Percentiles rank a stretch among this genome's conserved stretches.
Evolutionary conservation across 2,888 invertebrate genomes (phyloP).

Genomic region (Spodoptera picta): DNA sequence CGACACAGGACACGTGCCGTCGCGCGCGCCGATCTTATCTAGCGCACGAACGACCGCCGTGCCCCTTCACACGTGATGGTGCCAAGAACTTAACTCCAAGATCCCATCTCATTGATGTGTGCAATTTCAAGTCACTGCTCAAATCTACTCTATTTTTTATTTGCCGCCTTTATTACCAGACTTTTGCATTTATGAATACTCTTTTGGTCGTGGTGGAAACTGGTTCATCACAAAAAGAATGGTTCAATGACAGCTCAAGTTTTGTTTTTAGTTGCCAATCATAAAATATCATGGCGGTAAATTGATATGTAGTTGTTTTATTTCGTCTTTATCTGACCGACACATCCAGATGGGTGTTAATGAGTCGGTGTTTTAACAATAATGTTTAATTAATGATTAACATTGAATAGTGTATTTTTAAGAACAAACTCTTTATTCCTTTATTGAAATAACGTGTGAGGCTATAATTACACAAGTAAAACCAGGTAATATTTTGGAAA

Average conservation of each 20-base stretch:
- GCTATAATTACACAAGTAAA: constrained; percentile 48
- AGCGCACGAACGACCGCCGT: constrained; percentile 83
- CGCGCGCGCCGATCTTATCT: constrained; percentile 79
- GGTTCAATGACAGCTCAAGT: constrained; percentile 27
- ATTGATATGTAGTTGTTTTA: constrained; percentile 27
- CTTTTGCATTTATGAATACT: constrained; percentile 39
- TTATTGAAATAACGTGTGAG: constrained; percentile 8
- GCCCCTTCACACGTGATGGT: constrained; percentile 87
- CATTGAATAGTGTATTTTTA: constrained; percentile 21
- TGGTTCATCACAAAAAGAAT: constrained; percentile 25
- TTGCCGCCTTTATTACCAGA: constrained; percentile 44
- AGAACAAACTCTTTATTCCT: constrained; percentile 5
- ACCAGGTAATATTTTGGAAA: constrained; percentile 65
- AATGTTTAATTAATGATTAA: constrained; percentile 28
- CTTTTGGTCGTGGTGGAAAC: constrained; percentile 22
- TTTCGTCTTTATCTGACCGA: constrained; percentile 30
- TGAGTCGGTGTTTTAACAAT: constrained; percentile 29
- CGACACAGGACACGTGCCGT: constrained; percentile 82
- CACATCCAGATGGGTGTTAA: constrained; percentile 24
- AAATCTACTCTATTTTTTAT: constrained; percentile 54
- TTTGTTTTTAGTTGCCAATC: constrained; percentile 23
- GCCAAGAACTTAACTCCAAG: constrained; percentile 71
- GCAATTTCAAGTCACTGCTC: constrained; percentile 66
- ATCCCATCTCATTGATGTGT: constrained; percentile 82
- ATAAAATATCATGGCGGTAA: constrained; percentile 21